These are phyloP conservation scores for honey bee (Apis mellifera) DNA, from an alignment of 1,140 invertebrate species.

Conservation along the genomic window Amel_HAv3.1 CM009934.2:10758001-10758500, in stretches of 20 bases:
- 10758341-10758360: not conserved
- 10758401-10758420: slow-evolving; percentile 46
- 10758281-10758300: not conserved
- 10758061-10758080: no score
- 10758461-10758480: slow-evolving; percentile 12
- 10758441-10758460: slow-evolving; percentile 20
- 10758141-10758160: no score
- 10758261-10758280: not conserved
- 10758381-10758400: slow-evolving; percentile 28
- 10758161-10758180: no score
- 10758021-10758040: not conserved
- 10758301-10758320: no score
- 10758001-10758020: not conserved
- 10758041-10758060: no score
- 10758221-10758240: not conserved
- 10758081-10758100: no score
- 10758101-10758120: no score
- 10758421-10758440: not conserved
- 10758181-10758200: not conserved
- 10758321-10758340: not conserved
- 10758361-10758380: slow-evolving; percentile 33
- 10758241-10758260: not conserved
- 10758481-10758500: slow-evolving; percentile 26
- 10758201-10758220: not conserved
- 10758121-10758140: no score